Percentiles rank a stretch among this genome's conserved stretches.
These are phyloP conservation scores for Stigmatopora argus DNA, from an alignment of 2,113 vertebrate species.

Conservation along the genomic window DNA sequence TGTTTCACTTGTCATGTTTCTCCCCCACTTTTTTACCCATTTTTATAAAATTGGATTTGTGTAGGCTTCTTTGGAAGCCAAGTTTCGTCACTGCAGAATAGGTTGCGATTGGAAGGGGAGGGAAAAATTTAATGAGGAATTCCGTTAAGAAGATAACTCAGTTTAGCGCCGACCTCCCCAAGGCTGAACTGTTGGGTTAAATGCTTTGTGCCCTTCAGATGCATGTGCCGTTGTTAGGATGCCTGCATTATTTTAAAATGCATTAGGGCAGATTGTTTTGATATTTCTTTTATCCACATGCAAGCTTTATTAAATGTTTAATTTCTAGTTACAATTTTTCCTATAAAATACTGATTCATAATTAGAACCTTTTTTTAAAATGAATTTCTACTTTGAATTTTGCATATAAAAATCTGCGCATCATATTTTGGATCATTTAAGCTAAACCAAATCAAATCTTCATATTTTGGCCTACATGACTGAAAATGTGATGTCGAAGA, in stretches of 20 bases:
- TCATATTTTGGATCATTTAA: too few species aligned
- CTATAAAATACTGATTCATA: too few species aligned
- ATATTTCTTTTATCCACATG: not conserved
- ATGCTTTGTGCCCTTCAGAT: not conserved
- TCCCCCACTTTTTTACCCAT: slow-evolving; percentile 37
- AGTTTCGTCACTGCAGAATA: slow-evolving; percentile 47
- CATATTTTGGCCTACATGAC: too few species aligned
- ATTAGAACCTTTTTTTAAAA: too few species aligned
- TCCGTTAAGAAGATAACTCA: slow-evolving; percentile 24
- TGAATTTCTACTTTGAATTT: too few species aligned
- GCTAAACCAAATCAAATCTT: too few species aligned
- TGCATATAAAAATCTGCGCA: too few species aligned
- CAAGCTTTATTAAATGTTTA: too few species aligned
- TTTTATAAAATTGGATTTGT: slow-evolving; percentile 63
- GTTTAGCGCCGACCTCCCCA: not conserved
- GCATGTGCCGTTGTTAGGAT: not conserved
- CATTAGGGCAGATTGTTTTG: too few species aligned
- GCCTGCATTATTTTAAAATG: not conserved
- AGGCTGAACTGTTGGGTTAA: not conserved
- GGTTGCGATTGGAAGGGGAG: slow-evolving; percentile 47
- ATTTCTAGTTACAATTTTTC: too few species aligned
- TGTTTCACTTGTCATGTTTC: slow-evolving; percentile 56
- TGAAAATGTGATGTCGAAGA: too few species aligned
- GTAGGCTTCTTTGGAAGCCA: slow-evolving; percentile 53
- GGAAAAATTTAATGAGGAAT: slow-evolving; percentile 36